A percentile compares a stretch with the other conserved stretches of the same genome.
Evolutionary conservation across 2,113 vertebrate genomes (phyloP).

Genomic region (Pseudorectes ferrugineus): DNA sequence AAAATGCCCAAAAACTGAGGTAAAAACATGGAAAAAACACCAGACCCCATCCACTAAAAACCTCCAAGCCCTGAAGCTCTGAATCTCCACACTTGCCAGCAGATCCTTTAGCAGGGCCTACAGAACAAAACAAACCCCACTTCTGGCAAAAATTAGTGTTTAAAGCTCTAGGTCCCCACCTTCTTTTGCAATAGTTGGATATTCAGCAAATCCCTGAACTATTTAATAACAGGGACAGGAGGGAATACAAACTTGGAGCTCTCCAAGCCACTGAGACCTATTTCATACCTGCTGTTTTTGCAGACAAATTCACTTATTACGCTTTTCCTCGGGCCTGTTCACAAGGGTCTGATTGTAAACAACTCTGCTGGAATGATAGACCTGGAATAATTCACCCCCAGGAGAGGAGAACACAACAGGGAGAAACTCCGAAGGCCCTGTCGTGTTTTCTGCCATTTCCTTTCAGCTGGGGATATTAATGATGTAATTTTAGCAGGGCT

Average conservation of each 20-base stretch:
- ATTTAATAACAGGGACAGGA: neutral
- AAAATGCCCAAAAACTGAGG: neutral
- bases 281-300: neutral
- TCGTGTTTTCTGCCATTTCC: conserved; percentile 20
- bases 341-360: neutral
- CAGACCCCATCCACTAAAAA: neutral
- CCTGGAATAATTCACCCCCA: neutral
- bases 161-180: neutral
- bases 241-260: neutral
- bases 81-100: neutral
- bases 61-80: neutral
- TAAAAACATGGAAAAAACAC: neutral
- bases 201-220: neutral
- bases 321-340: neutral
- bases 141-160: neutral
- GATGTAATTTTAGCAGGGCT: conserved; percentile 70
- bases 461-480: conserved; percentile 53
- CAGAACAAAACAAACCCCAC: neutral
- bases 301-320: neutral
- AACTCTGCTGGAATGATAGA: neutral
- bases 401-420: neutral
- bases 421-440: neutral
- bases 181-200: neutral
- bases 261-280: neutral
- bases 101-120: neutral